Evolutionary conservation across 2,888 invertebrate genomes (phyloP).

Genomic region (Himalopsyche japonica): DNA sequence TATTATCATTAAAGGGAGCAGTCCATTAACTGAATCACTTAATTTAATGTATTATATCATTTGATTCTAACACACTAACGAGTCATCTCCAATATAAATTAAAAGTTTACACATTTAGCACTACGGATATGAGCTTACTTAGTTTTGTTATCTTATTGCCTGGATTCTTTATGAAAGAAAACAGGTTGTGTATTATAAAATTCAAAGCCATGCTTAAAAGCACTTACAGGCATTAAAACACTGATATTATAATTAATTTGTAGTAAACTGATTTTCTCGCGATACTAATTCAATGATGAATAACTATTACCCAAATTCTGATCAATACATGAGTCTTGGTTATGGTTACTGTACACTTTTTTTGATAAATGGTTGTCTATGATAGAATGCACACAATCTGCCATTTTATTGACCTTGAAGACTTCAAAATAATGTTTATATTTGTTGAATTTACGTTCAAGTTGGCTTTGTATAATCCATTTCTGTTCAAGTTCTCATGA

Average conservation of each 20-base stretch:
- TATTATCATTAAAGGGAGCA: background rate
- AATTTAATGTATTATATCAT: background rate
- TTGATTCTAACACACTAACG: background rate
- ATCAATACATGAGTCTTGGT: background rate
- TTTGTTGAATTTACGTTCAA: too few species aligned
- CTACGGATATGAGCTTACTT: constrained; percentile 17
- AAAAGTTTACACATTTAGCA: constrained; percentile 1
- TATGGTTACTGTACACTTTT: background rate
- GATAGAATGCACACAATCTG: background rate
- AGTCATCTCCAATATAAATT: background rate
- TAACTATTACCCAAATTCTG: background rate
- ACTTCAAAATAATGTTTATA: too few species aligned
- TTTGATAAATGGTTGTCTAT: background rate
- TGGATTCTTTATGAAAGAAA: background rate
- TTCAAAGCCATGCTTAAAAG: background rate
- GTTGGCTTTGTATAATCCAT: too few species aligned
- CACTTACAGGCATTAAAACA: background rate
- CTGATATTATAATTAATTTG: background rate
- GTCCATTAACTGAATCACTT: background rate
- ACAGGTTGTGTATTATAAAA: background rate
- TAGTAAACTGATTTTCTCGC: background rate
- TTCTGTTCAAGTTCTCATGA: too few species aligned
- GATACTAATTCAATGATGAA: background rate
- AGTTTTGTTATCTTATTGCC: background rate
- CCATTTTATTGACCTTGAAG: too few species aligned